These are phyloP conservation scores for Diuraphis noxia DNA, from an alignment of 1,140 invertebrate genomes.

Conservation along the genomic window DNA sequence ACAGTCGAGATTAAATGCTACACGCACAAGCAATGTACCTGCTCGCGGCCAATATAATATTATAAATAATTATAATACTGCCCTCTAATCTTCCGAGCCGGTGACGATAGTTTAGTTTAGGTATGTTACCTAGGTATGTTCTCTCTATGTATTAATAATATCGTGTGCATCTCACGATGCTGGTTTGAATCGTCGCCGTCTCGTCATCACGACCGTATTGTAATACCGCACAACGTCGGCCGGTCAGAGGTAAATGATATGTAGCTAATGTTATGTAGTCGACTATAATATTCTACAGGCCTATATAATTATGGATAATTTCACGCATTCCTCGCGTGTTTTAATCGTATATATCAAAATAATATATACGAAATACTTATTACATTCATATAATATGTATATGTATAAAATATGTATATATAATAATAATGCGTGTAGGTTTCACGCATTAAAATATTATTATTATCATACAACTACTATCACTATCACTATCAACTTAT, in stretches of 20 bases:
- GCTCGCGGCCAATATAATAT: not conserved
- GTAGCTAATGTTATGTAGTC: not conserved
- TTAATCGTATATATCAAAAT: not conserved
- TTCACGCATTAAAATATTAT: not conserved
- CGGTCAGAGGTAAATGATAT: not conserved
- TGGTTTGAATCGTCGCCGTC: not conserved
- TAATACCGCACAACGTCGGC: not conserved
- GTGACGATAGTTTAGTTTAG: not conserved
- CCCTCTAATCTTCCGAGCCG: slow-evolving; percentile 17
- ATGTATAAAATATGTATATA: not conserved
- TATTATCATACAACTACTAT: not conserved
- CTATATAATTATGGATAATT: not conserved
- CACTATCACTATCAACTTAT: not conserved
- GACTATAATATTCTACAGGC: not conserved
- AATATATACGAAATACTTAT: not conserved
- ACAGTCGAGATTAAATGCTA: not conserved
- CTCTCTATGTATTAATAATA: not conserved
- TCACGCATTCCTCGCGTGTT: slow-evolving; percentile 23
- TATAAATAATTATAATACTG: not conserved
- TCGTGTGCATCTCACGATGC: not conserved
- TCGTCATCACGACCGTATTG: not conserved
- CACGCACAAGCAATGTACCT: not conserved
- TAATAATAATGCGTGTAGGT: not conserved
- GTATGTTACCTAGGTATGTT: not conserved
- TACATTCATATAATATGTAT: not conserved